Base-by-base conservation (phyloP, 2,113 vertebrate species). In the Oenanthe melanoleuca region DNA sequence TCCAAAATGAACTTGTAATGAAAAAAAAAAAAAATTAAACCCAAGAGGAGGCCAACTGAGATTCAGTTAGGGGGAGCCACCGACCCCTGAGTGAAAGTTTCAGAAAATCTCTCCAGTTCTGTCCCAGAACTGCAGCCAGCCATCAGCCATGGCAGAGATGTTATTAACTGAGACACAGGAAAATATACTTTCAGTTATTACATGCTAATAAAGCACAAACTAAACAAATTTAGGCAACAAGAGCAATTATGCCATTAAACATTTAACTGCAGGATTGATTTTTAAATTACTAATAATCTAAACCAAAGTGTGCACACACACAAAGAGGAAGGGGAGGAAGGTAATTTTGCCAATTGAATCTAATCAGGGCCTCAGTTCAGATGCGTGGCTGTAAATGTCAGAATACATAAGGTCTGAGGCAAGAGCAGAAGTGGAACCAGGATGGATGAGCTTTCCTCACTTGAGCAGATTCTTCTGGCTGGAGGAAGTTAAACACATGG, bases 261-360 rank as follows among this genome's bases (percentile, higher is more conserved):
- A 79, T 94, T 94, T 95, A 96, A 86, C 83, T 82, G 53, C 50
- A 86, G 52, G 95, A 89, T 81, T 95, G 86, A 86, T 93, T 90
- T 95, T 94, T 81, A 90, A 95, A 94, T 95, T 81, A 42, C 72
- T 96, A 92, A 94, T 94, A 90, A 83, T 89, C 86, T 70, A 86
- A 95, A 88, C 60, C 67, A 67, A 92, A 91, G 70, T 10, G 26
- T 72, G 74, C 60, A 47, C 55, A 52, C 47, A 78, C 66, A 52
- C 52, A 64, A 34, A 70, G 83, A 78, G 37, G 67, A 82, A 88
- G 38, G 63, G 37, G 85, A 92, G 88, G 75, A 95, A 79, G 28
- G 72, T 78, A 88, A 88, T 96, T 91, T 92, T 59, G 92, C 83
- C 91, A 93, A 88, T 94, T 96, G 75, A 73, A 88, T 95, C 77